A percentile compares a stretch with the other conserved stretches of the same genome.
phyloP scores from a whole-genome alignment of 2,888 invertebrate species.

The Chrysolina oricalcia region DNA sequence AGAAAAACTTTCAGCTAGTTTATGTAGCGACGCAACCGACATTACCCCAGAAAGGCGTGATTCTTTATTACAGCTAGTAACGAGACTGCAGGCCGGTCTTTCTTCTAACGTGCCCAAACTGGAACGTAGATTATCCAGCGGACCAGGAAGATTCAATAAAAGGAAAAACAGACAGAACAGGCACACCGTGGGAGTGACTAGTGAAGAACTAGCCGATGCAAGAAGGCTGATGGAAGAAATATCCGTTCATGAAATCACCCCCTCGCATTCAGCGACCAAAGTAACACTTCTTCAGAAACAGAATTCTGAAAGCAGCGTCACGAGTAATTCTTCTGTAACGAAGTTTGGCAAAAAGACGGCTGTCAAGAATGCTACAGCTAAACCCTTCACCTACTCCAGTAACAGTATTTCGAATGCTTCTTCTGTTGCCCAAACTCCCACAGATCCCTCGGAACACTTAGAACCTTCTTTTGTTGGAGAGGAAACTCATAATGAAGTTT shows the following conservation, averaged over 20 bases:
- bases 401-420: slow-evolving; percentile 64
- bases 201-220: slow-evolving; percentile 86
- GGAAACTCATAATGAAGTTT: slow-evolving; percentile 48
- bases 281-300: slow-evolving; percentile 69
- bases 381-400: slow-evolving; percentile 68
- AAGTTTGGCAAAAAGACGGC: slow-evolving; percentile 56
- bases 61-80: slow-evolving; percentile 83
- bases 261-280: slow-evolving; percentile 55
- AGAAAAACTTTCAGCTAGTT: slow-evolving; percentile 68
- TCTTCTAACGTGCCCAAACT: slow-evolving; percentile 51
- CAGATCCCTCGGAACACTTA: slow-evolving; percentile 66
- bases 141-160: slow-evolving; percentile 72
- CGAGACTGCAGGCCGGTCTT: slow-evolving; percentile 78
- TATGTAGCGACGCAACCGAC: slow-evolving; percentile 70
- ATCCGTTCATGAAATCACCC: slow-evolving; percentile 69
- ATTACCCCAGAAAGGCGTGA: slow-evolving; percentile 81
- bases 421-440: slow-evolving; percentile 68
- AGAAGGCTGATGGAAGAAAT: slow-evolving; percentile 83
- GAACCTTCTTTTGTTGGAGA: slow-evolving; percentile 67
- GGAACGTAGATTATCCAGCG: slow-evolving; percentile 72
- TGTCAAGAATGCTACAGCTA: slow-evolving; percentile 69
- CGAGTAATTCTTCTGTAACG: slow-evolving; percentile 54
- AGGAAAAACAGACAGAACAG: slow-evolving; percentile 79
- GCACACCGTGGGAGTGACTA: slow-evolving; percentile 89
- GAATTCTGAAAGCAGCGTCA: slow-evolving; percentile 72